Evolutionary conservation across 2,113 vertebrate genomes (phyloP), one percentile per base, ranked within the genome.

Genomic region (Sinocyclocheilus grahami): DNA sequence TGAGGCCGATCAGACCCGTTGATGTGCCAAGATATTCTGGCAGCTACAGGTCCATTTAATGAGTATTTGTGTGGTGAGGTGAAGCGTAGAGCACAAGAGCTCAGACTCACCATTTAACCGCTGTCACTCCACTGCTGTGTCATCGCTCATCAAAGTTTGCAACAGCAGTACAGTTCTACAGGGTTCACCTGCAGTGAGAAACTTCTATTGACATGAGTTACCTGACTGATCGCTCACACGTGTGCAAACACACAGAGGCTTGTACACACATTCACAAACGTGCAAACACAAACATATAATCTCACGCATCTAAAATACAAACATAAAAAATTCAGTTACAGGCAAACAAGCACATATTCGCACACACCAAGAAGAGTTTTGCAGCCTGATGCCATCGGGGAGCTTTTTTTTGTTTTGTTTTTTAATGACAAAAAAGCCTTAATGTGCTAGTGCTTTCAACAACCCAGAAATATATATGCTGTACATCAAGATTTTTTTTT

Each of bases 1-100:
- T 24, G 33, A 81, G 27, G 60, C 71, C 53, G 63, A 74, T 80
- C 42, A 63, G 78, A 80, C 72, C 71, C 78, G 60, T 85, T 85
- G 88, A 87, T 83, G 78, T 85, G 65, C 82, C 12, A 27, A 85
- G 83, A 78, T 88, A 55, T 84, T 83, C 86, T 87, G 82, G 72
- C 80, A 83, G n/a, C 1, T 67, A 74, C 83, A 78, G 80, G 76
- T 85, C 51, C 27, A 42, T 79, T 86, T 89, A 87, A 87, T 86
- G 86, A 89, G 85, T 89, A 87, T 89, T 89, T 89, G 76, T 78
- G 39, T 74, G 74, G 77, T 30, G 84, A 89, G 87, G 84, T 86
- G 80, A 69, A 87, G 79, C 75, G 16, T 86, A 46, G 46, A 89
- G 83, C 63, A 80, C 48, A 27, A 85, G 78, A 86, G 86, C 75